phyloP scores from a whole-genome alignment of 2,888 invertebrate genomes.

The Macrophya annulata region DNA sequence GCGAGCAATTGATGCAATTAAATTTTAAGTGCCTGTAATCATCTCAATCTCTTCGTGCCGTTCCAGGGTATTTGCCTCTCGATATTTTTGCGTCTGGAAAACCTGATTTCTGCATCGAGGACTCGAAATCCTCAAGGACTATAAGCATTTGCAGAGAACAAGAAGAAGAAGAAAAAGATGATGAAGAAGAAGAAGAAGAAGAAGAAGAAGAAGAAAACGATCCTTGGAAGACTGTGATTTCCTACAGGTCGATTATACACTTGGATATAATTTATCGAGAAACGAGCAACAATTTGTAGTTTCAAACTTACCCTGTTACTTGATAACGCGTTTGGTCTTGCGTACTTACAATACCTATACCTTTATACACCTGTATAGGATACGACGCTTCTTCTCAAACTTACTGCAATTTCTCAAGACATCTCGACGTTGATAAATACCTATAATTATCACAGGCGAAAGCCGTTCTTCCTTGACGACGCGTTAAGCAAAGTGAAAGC shows the following conservation, averaged over 20 bases:
- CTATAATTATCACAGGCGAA: conserved; percentile 44
- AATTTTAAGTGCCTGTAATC: conserved; percentile 39
- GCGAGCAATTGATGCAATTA: conserved; percentile 33
- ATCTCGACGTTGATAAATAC: conserved; percentile 43
- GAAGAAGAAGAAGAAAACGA: not conserved
- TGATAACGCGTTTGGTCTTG: conserved; percentile 19
- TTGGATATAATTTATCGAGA: conserved; percentile 32
- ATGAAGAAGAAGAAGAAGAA: not conserved
- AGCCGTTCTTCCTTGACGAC: conserved; percentile 34
- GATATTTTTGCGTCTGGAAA: conserved; percentile 43
- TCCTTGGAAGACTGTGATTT: conserved; percentile 18
- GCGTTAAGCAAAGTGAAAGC: conserved; percentile 44
- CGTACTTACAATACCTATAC: not conserved
- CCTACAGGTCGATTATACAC: conserved; percentile 22
- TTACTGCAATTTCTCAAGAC: conserved; percentile 29
- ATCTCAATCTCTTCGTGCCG: not conserved
- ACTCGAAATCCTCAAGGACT: conserved; percentile 53
- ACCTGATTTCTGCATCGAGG: conserved; percentile 37
- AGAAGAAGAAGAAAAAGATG: not conserved
- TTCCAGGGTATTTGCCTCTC: conserved; percentile 25
- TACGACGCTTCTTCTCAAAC: not conserved
- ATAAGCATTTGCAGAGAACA: not conserved
- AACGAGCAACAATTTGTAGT: conserved; percentile 23
- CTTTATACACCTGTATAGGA: not conserved
- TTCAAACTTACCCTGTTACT: conserved; percentile 22